These are phyloP conservation scores for Cassiopea andromeda DNA, from an alignment of 30 jellyfish, hydroid and myxozoan species.

Conservation along the genomic window DNA sequence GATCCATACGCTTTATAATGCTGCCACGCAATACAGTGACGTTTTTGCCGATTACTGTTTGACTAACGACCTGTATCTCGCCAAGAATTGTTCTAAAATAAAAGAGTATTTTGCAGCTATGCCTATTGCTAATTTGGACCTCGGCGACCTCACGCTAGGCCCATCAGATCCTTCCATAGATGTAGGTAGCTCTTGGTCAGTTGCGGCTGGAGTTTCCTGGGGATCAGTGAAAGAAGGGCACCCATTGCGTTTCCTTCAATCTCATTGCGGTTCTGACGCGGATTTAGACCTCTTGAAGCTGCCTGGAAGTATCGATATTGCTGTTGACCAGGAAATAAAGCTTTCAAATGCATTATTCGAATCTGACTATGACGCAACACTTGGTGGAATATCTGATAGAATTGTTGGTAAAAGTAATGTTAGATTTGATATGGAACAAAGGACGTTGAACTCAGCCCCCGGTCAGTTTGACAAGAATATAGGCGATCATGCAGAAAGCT, in stretches of 20 bases:
- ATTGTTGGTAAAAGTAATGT: background rate
- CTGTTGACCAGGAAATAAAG: background rate
- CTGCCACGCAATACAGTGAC: background rate
- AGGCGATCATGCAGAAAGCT: no score
- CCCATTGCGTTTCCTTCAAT: background rate
- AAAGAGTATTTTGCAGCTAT: background rate
- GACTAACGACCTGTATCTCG: background rate
- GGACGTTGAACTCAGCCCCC: background rate
- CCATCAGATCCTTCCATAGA: background rate
- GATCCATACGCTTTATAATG: background rate
- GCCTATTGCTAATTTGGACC: background rate
- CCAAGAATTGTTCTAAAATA: background rate
- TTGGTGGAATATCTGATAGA: background rate
- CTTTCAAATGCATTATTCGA: background rate
- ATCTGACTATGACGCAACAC: background rate
- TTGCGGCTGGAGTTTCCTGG: background rate
- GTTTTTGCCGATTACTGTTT: background rate
- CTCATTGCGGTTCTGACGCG: background rate
- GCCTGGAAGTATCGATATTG: background rate
- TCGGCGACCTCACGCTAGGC: background rate
- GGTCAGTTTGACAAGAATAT: no score
- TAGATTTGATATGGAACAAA: background rate
- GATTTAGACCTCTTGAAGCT: background rate
- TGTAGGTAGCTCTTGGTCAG: background rate
- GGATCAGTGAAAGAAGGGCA: background rate